These are phyloP conservation scores for Nannobrachium achirus DNA, from an alignment of 2,113 vertebrate species.

Conservation along the genomic window DNA sequence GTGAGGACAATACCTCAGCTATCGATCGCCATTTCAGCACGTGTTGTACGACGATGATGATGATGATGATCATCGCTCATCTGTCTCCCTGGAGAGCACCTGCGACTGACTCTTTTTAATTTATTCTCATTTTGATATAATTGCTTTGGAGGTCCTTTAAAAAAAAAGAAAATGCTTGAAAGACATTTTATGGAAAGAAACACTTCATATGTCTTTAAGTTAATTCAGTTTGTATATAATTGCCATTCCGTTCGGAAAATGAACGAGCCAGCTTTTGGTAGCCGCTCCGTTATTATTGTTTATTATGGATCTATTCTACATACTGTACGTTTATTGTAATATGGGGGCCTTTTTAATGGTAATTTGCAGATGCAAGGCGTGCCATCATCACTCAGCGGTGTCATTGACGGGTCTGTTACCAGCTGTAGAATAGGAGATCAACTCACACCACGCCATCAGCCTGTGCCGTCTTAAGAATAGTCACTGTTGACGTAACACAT, in stretches of 20 bases:
- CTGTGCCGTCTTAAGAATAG: constrained; percentile 50
- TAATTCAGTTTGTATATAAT: constrained; percentile 72
- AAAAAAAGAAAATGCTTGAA: neutral
- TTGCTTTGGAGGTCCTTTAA: constrained; percentile 58
- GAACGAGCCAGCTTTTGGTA: constrained; percentile 55
- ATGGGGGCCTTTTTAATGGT: constrained; percentile 59
- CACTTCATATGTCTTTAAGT: constrained; percentile 46
- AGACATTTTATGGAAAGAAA: constrained; percentile 55
- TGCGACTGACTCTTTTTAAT: constrained; percentile 64
- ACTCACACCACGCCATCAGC: constrained; percentile 42
- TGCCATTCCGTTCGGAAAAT: constrained; percentile 55
- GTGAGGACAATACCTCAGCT: constrained; percentile 57
- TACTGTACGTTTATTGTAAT: constrained; percentile 48
- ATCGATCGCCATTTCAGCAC: constrained; percentile 51
- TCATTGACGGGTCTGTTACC: constrained; percentile 42
- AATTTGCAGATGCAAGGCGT: constrained; percentile 56
- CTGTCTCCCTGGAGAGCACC: constrained; percentile 53
- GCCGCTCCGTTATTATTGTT: constrained; percentile 70
- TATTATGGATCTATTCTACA: constrained; percentile 39
- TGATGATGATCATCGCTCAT: neutral
- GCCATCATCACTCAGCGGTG: constrained; percentile 34
- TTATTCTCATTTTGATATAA: constrained; percentile 70
- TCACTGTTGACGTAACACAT: constrained; percentile 35
- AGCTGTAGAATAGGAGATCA: constrained; percentile 51
- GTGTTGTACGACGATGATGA: constrained; percentile 19